phyloP scores from a whole-genome alignment of 1,140 invertebrate genomes.

The Aphidius gifuensis region DNA sequence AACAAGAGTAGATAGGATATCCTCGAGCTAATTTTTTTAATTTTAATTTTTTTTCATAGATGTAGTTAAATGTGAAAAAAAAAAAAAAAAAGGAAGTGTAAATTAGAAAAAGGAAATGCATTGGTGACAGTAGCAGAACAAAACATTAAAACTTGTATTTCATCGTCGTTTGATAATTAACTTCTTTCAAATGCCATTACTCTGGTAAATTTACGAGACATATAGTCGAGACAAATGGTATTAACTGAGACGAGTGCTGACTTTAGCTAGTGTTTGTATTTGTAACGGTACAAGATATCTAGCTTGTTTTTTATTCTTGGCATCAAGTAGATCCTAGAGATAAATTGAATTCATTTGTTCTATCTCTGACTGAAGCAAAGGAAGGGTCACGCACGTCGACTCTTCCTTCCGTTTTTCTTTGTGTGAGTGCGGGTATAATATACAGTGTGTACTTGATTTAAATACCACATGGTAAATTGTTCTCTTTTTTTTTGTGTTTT shows the following conservation, averaged over 20 bases:
- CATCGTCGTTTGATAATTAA: constrained; percentile 13
- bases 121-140: not conserved
- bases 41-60: too few species aligned
- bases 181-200: constrained; percentile 14
- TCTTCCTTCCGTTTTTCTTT: constrained; percentile 1
- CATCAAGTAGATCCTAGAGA: constrained; percentile 1
- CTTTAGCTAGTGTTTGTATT: too few species aligned
- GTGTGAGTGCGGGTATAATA: too few species aligned
- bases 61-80: too few species aligned
- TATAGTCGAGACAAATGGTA: too few species aligned
- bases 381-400: not conserved
- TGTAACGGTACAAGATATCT: not conserved
- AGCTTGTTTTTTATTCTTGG: not conserved
- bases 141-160: constrained; percentile 6
- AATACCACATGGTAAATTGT: too few species aligned
- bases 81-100: constrained; percentile 1
- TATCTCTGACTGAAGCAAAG: not conserved
- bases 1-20: not conserved
- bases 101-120: constrained; percentile 4
- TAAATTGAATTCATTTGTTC: constrained; percentile 17
- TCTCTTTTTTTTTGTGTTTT: too few species aligned
- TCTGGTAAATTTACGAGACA: constrained; percentile 6
- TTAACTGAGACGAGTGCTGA: constrained; percentile 1
- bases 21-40: not conserved
- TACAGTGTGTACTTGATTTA: too few species aligned